Base-by-base conservation (phyloP, 1,140 invertebrate genomes). In the Hypothenemus hampei region DNA sequence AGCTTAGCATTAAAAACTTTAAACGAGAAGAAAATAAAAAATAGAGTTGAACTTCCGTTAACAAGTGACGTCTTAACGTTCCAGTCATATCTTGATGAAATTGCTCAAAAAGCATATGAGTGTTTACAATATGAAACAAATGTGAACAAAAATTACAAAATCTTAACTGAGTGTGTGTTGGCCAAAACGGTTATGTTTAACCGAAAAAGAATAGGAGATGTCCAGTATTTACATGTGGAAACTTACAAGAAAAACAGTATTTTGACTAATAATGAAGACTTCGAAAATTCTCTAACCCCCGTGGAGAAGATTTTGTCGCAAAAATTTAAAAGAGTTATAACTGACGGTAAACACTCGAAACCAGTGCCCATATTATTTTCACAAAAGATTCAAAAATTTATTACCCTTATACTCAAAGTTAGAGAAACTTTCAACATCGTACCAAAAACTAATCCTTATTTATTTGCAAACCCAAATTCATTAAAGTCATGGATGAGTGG, bases 1-100 rank as follows among this genome's bases (percentile, higher is more conserved):
- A 62, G 57, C 44, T 19, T 63, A 23, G 60, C 60, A 15, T 39
- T 62, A n/a, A 61, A 61, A 62, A 37, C 57, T 49, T 29, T 62
- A 40, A 61, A 63, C 29, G 52, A 60, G 35, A 56, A 60, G 24
- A 56, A 50, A 20, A 51, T 39, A 36, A n/a, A 59, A n/a, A 64
- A 62, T 24, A 57, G 57, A 2, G 49, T 37, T 41, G 35, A 60
- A 11, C 40, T 62, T 16, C 52, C 52, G 5, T 29, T 61, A n/a
- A 60, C 52, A 24, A 43, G 37, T 11, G 54, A 61, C 18, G 35
- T 64, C 11, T 29, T 59, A 11, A 39, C 37, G 21, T 64, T 64
- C 47, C 40, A 58, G 33, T 20, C 57, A 35, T 62, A 53, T 46
- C 48, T 64, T 15, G 46, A 35, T 13, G 13, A 33, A 24, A 37